Conservation (phyloP, 2,113 vertebrate species). For the Pelvicachromis taeniatus region DNA sequence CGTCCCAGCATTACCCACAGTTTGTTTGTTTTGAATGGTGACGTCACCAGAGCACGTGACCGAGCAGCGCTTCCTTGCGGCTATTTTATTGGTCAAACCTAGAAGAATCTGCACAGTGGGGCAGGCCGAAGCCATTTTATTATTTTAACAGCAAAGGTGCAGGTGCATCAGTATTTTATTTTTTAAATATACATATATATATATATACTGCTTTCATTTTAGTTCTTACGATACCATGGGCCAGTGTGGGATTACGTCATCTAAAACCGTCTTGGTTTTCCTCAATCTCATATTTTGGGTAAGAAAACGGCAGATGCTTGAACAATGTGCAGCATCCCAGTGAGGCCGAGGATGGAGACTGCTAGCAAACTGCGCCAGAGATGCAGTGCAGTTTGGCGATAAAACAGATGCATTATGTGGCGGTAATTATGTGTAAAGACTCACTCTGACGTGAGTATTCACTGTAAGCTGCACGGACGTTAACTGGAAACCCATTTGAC, state of each 20-base stretch:
- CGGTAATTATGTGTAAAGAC: background rate
- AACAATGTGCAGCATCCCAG: slow-evolving; percentile 34
- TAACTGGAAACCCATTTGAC: background rate
- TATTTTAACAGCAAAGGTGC: slow-evolving; percentile 46
- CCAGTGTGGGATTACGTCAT: slow-evolving; percentile 94
- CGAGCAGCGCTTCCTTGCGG: background rate
- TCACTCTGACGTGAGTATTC: background rate
- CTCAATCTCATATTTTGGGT: slow-evolving; percentile 98
- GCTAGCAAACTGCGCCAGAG: slow-evolving; percentile 55
- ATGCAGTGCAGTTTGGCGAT: background rate
- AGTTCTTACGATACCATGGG: slow-evolving; percentile 56
- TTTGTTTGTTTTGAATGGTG: slow-evolving; percentile 39
- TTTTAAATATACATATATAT: background rate
- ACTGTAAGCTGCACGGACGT: background rate
- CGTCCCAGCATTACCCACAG: background rate
- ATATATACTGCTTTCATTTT: background rate
- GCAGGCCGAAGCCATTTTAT: slow-evolving; percentile 69
- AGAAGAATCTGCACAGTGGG: slow-evolving; percentile 12
- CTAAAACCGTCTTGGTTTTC: slow-evolving; percentile 95
- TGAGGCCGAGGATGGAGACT: slow-evolving; percentile 10
- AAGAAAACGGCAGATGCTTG: slow-evolving; percentile 53
- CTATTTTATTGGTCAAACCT: slow-evolving; percentile 42
- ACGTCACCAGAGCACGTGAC: slow-evolving; percentile 39
- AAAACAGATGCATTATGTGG: background rate
- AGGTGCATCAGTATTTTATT: slow-evolving; percentile 47